Conservation (phyloP, 1,140 invertebrate genomes). For the Chironomus striatipennis region DNA sequence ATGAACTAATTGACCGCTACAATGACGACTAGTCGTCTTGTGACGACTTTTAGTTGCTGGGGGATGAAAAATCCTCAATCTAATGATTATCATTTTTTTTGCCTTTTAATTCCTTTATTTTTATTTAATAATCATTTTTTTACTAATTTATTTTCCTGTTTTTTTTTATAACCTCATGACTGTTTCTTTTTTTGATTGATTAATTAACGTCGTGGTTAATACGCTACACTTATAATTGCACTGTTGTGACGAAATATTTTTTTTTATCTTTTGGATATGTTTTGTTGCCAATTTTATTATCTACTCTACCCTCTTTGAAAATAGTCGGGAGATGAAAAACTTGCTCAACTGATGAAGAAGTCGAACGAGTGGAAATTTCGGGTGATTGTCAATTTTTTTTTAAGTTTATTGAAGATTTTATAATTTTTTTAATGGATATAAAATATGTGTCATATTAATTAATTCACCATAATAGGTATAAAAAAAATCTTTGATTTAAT, state of each 20-base stretch:
- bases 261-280: conserved; percentile 9
- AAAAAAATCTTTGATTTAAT: too few relatives aligned
- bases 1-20: too few relatives aligned
- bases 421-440: too few relatives aligned
- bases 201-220: not conserved
- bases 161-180: not conserved
- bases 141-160: not conserved
- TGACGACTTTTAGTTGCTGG: too few relatives aligned
- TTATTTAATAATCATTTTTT: not conserved
- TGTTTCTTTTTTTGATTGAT: not conserved
- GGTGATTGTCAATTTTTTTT: conserved; percentile 46
- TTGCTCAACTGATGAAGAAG: conserved; percentile 42
- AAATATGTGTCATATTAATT: too few relatives aligned
- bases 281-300: conserved; percentile 11
- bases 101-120: not conserved
- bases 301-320: conserved; percentile 26
- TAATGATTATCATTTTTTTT: too few relatives aligned
- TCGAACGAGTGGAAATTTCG: conserved; percentile 72
- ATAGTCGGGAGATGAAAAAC: conserved; percentile 42
- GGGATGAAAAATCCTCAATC: too few relatives aligned
- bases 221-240: not conserved
- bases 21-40: too few relatives aligned
- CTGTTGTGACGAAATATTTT: not conserved
- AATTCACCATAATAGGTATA: too few relatives aligned
- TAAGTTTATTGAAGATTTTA: not conserved